phyloP scores from a whole-genome alignment of 2,888 invertebrate genomes.

The Carterocephalus palaemon region DNA sequence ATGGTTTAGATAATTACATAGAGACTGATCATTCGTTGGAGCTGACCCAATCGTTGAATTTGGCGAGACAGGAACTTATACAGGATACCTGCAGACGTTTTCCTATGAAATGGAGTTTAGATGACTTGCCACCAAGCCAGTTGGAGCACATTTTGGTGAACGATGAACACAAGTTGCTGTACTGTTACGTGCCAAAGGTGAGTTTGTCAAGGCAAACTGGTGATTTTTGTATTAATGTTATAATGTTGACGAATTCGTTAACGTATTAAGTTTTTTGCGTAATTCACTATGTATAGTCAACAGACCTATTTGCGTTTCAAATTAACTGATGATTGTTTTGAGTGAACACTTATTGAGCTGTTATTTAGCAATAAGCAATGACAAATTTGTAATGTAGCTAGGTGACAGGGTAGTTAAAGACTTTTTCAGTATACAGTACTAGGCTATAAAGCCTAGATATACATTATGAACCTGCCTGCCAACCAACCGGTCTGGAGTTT shows the following conservation, averaged over 20 bases:
- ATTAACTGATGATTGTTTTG: constrained; percentile 6
- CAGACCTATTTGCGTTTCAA: constrained; percentile 2
- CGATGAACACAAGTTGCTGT: constrained; percentile 89
- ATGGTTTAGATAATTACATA: constrained; percentile 45
- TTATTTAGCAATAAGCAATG: no score
- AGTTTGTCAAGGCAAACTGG: constrained; percentile 55
- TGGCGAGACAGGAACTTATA: constrained; percentile 80
- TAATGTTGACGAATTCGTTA: constrained; percentile 9
- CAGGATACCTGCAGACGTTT: constrained; percentile 80
- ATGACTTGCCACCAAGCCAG: constrained; percentile 74
- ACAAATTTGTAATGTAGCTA: no score
- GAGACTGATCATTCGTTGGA: constrained; percentile 72
- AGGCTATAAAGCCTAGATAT: no score
- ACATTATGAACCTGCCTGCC: no score
- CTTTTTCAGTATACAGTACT: no score
- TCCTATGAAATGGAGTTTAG: constrained; percentile 59
- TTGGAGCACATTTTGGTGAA: constrained; percentile 91
- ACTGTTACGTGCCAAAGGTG: constrained; percentile 97
- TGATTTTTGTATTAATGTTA: constrained; percentile 24
- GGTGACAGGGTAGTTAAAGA: no score
- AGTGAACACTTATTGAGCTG: no score
- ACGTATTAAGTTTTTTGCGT: constrained; percentile 15
- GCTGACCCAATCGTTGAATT: constrained; percentile 81
- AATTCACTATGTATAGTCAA: constrained; percentile 7
- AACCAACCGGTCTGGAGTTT: no score